Base-by-base conservation (phyloP, 2,113 vertebrate species). In the Chamaetylas fuelleborni region DNA sequence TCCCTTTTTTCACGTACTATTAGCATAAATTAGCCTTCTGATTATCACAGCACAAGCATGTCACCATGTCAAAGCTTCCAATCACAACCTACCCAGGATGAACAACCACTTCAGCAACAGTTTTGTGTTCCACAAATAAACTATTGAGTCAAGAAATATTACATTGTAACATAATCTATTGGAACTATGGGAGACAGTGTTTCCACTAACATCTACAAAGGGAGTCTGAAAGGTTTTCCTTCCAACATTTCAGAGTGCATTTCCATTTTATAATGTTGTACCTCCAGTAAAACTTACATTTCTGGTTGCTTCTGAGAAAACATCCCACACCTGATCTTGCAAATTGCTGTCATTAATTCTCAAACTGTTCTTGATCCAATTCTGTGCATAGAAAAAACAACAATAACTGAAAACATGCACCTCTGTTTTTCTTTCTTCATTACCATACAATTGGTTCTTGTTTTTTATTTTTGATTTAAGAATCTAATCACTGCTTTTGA, bases 351-450 rank as follows among this genome's bases (percentile, higher is more conserved):
- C 98, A 18, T 92, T 45, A 93, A 99, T 98, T 92, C 95, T 99
- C 61, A 99, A 97, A 94, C 99, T 99, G 98, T 99, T 99, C 95
- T 96, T 98, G 98, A 99, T 99, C 99, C 99, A 99, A 83, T 99
- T 99, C 99, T 99, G 72, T 56, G 40, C 56, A 92, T 33, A 23
- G 48, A 74, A 54, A 47, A 80, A 65, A 34, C 5, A 88, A 20
- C 33, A 85, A 1, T 31, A 94, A 87, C 9, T 38, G n/a, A 77
- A 77, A 92, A 67, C 2, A 10, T 8, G 8, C 8, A 48, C 6
- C 13, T 89, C n/a, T 51, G 23, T 15, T 57, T 77, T 90, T 79
- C 42, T 72, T 65, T 48, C 15, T 88, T 56, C 8, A 64, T 48
- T 77, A 57, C 7, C 5, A 36, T 16, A 2, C 31, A 72, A 65